A percentile compares a stretch with the other conserved stretches of the same genome.
Conservation (phyloP, 2,888 invertebrate species). For the Noctua comes region DNA sequence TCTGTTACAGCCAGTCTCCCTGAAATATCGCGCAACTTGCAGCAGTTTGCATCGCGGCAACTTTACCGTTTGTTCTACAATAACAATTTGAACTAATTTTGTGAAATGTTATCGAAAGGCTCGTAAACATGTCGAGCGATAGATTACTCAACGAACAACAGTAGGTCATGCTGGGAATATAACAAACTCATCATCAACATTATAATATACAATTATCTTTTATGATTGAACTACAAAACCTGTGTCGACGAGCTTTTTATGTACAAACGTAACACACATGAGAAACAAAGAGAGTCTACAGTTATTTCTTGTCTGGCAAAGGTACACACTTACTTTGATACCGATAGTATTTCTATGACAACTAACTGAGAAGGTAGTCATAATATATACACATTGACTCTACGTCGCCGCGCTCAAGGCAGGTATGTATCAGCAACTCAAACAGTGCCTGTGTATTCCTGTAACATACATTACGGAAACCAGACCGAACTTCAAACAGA, state of each 20-base stretch:
- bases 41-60: constrained; percentile 9
- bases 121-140: constrained; percentile 19
- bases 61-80: constrained; percentile 12
- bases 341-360: neutral
- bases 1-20: constrained; percentile 1
- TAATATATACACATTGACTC: neutral
- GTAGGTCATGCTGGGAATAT: neutral
- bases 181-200: neutral
- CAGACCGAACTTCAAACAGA: no score
- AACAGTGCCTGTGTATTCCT: neutral
- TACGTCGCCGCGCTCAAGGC: neutral
- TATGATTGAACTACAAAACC: neutral
- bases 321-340: neutral
- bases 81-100: constrained; percentile 28
- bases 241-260: neutral
- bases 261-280: neutral
- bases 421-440: no score
- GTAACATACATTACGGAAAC: neutral
- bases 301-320: neutral
- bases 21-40: constrained; percentile 19
- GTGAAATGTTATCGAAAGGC: constrained; percentile 5
- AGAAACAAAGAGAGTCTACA: neutral
- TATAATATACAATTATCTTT: neutral
- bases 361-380: neutral
- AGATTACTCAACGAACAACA: constrained; percentile 5